Evolutionary conservation across 2,888 invertebrate species (phyloP), one percentile per base, ranked within the genome.

Genomic region (Agrochola macilenta): DNA sequence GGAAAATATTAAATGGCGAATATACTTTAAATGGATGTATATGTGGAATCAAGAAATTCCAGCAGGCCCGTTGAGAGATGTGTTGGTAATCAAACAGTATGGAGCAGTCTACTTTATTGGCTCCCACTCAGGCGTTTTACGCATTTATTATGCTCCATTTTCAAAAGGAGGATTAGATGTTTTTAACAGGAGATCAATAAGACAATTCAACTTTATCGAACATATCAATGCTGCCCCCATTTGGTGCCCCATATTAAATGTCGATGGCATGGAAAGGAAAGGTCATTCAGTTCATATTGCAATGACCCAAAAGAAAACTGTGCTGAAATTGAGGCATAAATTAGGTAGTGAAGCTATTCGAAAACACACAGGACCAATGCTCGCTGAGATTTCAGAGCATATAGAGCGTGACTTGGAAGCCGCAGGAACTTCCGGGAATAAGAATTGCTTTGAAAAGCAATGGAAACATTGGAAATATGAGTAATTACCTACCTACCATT

Each of bases 1-100:
- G 0, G 94, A 94, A 26, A 87, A 89, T 0, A 69, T 95, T 1
- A 94, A 96, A 26, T 95, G 95, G 95, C 76, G 92, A 0, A 83
- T 93, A 0, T 94, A 93, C 26, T 92, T 92, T 14, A 92, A 94
- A 64, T 95, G 95, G 93, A 90, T 93, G 88, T 91, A 87, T 12
- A 81, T 90, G 0, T 69, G 94, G 0, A 90, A 92, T 23, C 92
- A 90, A 8, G 79, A 70, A 0, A 74, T 94, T 0, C 95, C 95
- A 0, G 86, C 91, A 5, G 93, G 93, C 0, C 92, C 92, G 0
- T 69, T 95, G 20, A 85, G 90, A 14, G 92, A 94, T 71, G 92
- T 95, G 5, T 87, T 92, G 0, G 89, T 90, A 0, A 87, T 95
- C 2, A 88, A 91, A 23, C 86, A 90, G 8, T 61, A 78, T 30